These are phyloP conservation scores for Anguilla megastoma DNA, from an alignment of 2,797 vertebrate species.

Conservation along the genomic window DNA sequence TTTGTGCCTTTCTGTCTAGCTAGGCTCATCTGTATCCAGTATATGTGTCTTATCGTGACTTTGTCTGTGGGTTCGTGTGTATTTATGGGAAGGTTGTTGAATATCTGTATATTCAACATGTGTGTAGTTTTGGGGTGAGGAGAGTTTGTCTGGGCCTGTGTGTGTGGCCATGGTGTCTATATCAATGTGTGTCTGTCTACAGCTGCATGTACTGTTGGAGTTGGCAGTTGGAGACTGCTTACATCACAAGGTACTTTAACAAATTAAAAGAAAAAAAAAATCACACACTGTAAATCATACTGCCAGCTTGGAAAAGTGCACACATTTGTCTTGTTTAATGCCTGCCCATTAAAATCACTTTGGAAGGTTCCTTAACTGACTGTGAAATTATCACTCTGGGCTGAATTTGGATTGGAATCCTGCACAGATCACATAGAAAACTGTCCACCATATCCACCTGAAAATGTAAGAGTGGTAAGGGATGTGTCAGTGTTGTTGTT, in stretches of 20 bases:
- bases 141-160: not conserved
- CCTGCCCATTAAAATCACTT: conserved; percentile 56
- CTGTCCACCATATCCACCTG: not conserved
- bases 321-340: conserved; percentile 57
- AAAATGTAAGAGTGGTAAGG: not conserved
- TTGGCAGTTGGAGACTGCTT: conserved; percentile 50
- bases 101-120: not conserved
- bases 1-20: not conserved
- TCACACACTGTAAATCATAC: conserved; percentile 55
- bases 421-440: conserved; percentile 18
- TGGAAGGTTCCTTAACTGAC: conserved; percentile 43
- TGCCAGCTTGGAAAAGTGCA: conserved; percentile 40
- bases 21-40: not conserved
- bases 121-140: not conserved
- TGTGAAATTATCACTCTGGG: conserved; percentile 37
- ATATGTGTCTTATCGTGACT: not conserved
- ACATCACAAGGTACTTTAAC: conserved; percentile 62
- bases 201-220: conserved; percentile 31
- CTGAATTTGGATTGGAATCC: conserved; percentile 21
- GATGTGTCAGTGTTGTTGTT: not conserved
- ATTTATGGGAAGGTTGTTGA: not conserved
- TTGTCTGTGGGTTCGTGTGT: not conserved
- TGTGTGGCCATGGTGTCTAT: not conserved
- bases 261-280: conserved; percentile 58
- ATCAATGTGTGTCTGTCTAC: conserved; percentile 8